These are phyloP conservation scores for Babylonia areolata DNA, from an alignment of 1,140 invertebrate species.

Conservation along the genomic window DNA sequence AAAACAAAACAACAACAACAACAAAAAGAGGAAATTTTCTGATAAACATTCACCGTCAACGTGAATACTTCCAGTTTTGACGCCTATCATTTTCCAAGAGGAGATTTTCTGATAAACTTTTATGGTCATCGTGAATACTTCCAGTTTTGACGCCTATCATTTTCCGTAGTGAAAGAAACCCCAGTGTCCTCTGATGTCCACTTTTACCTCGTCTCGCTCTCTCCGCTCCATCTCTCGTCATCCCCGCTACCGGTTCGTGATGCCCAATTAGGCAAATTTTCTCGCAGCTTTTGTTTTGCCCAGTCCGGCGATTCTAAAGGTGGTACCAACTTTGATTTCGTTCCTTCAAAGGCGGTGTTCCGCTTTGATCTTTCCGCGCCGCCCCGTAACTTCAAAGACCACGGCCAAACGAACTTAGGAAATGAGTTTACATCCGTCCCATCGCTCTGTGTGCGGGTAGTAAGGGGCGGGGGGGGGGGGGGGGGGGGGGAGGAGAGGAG, in stretches of 20 bases:
- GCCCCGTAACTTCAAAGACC: constrained; percentile 23
- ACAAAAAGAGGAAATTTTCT: too few species aligned
- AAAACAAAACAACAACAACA: too few species aligned
- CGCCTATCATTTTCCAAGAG: background rate
- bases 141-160: background rate
- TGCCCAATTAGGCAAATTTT: constrained; percentile 39
- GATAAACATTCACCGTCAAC: too few species aligned
- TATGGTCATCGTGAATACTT: too few species aligned
- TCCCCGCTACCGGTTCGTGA: background rate
- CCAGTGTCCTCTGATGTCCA: background rate
- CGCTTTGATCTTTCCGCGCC: constrained; percentile 26
- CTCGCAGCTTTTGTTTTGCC: constrained; percentile 36
- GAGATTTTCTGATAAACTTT: too few species aligned
- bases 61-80: too few species aligned
- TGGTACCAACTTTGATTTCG: constrained; percentile 39
- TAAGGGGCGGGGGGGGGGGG: too few species aligned
- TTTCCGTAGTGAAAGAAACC: background rate
- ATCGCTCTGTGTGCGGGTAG: constrained; percentile 24
- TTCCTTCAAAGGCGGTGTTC: constrained; percentile 29
- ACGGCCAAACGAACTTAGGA: constrained; percentile 38
- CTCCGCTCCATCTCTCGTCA: background rate
- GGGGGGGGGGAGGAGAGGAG: background rate
- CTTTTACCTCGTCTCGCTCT: background rate
- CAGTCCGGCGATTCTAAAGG: constrained; percentile 31
- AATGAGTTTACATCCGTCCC: constrained; percentile 42